Evolutionary conservation across 2,888 invertebrate genomes (phyloP), one percentile per base, ranked within the genome.

Genomic region (Pristionchus arcanus): DNA sequence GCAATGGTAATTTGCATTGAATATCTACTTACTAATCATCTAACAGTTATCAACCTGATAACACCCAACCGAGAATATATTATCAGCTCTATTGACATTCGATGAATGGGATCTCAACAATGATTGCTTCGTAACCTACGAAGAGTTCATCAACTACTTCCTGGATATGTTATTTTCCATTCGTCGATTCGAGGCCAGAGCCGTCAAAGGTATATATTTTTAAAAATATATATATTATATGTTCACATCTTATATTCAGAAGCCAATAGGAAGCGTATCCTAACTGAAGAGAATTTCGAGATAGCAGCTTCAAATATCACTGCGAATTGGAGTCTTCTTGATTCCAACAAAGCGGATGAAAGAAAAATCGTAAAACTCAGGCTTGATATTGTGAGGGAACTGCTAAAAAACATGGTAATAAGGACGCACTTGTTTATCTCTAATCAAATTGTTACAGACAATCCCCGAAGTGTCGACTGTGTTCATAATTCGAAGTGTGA

Each of bases 41-140:
- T 49, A 13, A 0, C 9, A 9, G 42, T 49, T 0, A 49, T 9
- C 42, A 49, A 1, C 13, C 42, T 49, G 9, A 49, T 42, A 13
- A 7, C 13, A 49, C 11, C 42, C 42, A 11, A 42, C 1, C 13
- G n/a, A 77, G 59, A 1, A 19, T 74, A 19, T 28, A 21, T 49
- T 77, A 53, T 53, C 31, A 88, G 87, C 49, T 19, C 53, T 88
- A 9, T 55, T 88, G 1, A 88, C 87, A 4, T 88, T 88, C 34
- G 49, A 49, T 1, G 87, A 88, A 37, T 88, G 87, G 87, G 87
- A 88, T 55, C 71, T 88, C 53, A 88, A 88, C 34, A 37, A 74
- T 53, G 87, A 88, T 74, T 88, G 87, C 28, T 88, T 88, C 74
- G 87, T 88, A 28, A 88, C 87, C 15, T 88, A 74, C 74, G 53